Conservation (phyloP, 1,140 invertebrate genomes). For the Megalopta genalis region DNA sequence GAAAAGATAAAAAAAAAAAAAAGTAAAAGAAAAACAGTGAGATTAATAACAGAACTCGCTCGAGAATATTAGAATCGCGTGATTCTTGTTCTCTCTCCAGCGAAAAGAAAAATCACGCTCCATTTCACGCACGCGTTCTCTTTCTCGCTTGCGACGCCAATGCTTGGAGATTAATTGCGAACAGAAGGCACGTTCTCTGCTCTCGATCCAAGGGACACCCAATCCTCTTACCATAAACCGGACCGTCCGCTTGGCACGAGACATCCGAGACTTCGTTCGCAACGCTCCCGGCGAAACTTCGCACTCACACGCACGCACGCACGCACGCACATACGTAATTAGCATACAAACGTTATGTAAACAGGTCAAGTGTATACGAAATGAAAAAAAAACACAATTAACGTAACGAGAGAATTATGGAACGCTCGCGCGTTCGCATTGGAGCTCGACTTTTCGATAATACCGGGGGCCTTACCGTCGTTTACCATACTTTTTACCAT, state of each 20-base stretch:
- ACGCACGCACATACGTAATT: too few species aligned
- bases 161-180: constrained; percentile 6
- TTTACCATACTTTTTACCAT: background rate
- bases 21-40: too few species aligned
- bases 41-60: too few species aligned
- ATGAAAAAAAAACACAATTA: background rate
- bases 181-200: background rate
- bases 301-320: too few species aligned
- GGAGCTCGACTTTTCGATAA: background rate
- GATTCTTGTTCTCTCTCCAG: too few species aligned
- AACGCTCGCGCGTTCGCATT: background rate
- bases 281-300: background rate
- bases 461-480: constrained; percentile 22
- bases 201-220: background rate
- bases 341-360: constrained; percentile 8
- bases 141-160: too few species aligned
- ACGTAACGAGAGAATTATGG: background rate
- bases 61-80: too few species aligned
- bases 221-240: constrained; percentile 46
- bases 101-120: too few species aligned
- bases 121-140: too few species aligned
- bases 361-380: background rate
- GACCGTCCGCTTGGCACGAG: background rate
- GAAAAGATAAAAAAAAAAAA: too few species aligned
- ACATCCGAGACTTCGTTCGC: constrained; percentile 7